phyloP scores from a whole-genome alignment of 2,797 vertebrate species.

The Peromyscus eremicus region DNA sequence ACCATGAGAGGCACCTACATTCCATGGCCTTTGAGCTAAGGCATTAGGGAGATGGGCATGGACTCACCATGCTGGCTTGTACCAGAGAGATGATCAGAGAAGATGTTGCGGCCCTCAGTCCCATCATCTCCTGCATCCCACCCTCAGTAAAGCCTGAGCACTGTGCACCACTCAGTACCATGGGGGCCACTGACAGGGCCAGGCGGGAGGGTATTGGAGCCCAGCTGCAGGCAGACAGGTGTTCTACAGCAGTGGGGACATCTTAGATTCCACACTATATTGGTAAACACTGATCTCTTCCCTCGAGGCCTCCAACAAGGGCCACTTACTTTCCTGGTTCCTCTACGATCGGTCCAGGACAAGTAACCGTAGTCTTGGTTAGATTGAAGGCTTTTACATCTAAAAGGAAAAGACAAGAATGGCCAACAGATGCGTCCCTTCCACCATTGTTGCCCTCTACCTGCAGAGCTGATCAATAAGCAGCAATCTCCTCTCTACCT shows the following conservation, averaged over 20 bases:
- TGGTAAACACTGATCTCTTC: background rate
- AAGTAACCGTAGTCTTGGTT: background rate
- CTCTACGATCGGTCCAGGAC: background rate
- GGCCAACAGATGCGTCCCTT: background rate
- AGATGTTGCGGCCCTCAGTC: no score
- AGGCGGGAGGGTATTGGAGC: background rate
- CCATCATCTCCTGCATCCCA: background rate
- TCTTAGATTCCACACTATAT: background rate
- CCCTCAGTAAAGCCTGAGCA: background rate
- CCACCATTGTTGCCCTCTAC: background rate
- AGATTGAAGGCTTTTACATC: background rate
- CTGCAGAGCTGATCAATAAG: background rate
- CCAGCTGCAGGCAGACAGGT: background rate
- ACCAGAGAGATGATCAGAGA: background rate
- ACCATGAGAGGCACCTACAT: background rate
- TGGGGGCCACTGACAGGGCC: background rate
- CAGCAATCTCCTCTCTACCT: background rate
- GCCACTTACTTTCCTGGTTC: background rate
- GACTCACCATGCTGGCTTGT: background rate
- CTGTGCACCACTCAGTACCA: background rate
- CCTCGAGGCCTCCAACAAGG: background rate
- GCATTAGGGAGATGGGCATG: background rate
- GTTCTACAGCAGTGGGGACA: background rate
- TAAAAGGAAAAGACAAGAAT: background rate
- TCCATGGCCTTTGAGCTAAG: background rate